A percentile compares a stretch with the other conserved stretches of the same genome.
phyloP scores from a whole-genome alignment of 2,888 invertebrate genomes.

The Lasioglossum leucozonium region DNA sequence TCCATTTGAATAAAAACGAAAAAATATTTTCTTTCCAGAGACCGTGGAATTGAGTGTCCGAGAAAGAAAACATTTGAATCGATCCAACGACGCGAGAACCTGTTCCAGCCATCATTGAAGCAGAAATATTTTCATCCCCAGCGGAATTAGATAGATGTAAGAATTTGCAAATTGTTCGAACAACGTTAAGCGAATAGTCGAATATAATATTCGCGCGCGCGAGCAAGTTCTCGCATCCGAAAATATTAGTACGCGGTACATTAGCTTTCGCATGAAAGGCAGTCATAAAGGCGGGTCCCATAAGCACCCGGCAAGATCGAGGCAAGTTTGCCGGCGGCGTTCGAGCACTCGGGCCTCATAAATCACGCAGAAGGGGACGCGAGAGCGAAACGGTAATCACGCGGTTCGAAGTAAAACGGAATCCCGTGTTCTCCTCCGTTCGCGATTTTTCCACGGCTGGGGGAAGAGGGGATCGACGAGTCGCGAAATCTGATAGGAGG shows the following conservation, averaged over 20 bases:
- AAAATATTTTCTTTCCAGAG: neutral
- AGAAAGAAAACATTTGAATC: neutral
- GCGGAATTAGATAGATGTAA: neutral
- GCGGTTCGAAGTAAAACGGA: conserved; percentile 17
- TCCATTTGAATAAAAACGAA: too few relatives aligned
- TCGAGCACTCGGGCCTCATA: conserved; percentile 1
- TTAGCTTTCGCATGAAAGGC: conserved; percentile 3
- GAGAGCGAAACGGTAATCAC: conserved; percentile 12
- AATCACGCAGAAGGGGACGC: neutral
- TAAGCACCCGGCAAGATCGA: neutral
- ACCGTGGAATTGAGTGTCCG: neutral
- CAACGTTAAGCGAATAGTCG: neutral
- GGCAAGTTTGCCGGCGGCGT: conserved; percentile 2
- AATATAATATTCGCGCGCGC: neutral
- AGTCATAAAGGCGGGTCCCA: neutral
- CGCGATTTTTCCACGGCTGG: conserved; percentile 5
- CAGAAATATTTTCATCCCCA: too few relatives aligned
- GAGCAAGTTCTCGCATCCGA: neutral
- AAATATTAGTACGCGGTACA: neutral
- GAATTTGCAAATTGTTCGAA: neutral
- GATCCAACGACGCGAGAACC: neutral
- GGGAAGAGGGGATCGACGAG: conserved; percentile 1
- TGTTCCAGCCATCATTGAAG: too few relatives aligned
- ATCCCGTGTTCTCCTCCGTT: neutral
- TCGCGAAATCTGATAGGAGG: conserved; percentile 47